Base-by-base conservation (phyloP, 2,113 vertebrate genomes). In the Saccopteryx bilineata region DNA sequence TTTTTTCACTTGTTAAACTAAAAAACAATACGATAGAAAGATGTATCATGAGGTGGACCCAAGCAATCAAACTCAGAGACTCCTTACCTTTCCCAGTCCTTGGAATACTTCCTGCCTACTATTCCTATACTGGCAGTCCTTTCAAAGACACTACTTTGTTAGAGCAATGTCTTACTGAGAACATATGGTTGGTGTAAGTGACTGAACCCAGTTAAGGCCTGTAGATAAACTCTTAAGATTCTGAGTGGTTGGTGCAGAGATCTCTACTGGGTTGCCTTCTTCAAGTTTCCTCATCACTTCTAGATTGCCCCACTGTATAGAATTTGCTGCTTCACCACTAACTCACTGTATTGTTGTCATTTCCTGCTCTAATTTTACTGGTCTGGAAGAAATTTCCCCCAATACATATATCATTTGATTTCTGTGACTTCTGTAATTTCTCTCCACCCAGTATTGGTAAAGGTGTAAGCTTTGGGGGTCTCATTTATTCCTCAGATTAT, bases 61-160 rank as follows among this genome's bases (percentile, higher is more conserved):
- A 7, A 19, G 12, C 17, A 54, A 26, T 0, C 0, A 1, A 13
- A 52, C 18, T 5, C 0, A 0, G 24, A 65, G n/a, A 14, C 19
- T 56, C 5, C n/a, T 46, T 48, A 11, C 48, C n/a, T 18, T 80
- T 26, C 23, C 5, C 11, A 31, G 24, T 46, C 66, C 48, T 65
- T 65, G 14, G n/a, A 78, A 21, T 65, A 8, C 10, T 1, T 24
- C 26, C 48, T 61, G 1, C 14, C 48, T 10, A 3, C 48, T n/a
- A 12, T 52, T 72, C 18, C 21, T 50, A 65, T 4, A 13, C 48
- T 7, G 6, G 76, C 60, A 88, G n/a, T 9, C n/a, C 11, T 74
- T 87, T 81, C 66, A 93, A 93, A 9, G 48, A 56, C 23, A 31
- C 9, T 65, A 48, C 19, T 58, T 87, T 61, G n/a, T 56, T 56